Conservation (phyloP, 2,888 invertebrate genomes). For the Andrena trimmerana region DNA sequence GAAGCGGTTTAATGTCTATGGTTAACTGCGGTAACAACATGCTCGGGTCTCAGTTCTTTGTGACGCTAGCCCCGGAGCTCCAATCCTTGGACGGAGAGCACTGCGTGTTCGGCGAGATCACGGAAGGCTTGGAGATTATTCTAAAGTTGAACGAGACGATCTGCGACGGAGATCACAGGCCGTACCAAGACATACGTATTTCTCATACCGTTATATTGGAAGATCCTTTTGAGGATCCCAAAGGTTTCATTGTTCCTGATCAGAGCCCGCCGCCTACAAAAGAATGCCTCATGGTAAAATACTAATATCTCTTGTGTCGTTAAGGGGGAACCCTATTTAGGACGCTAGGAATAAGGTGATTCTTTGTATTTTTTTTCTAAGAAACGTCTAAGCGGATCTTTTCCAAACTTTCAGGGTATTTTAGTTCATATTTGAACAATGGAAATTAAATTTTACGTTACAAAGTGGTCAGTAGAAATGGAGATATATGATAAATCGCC, state of each 20-base stretch:
- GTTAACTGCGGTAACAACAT: slow-evolving; percentile 96
- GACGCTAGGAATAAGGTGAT: too few relatives aligned
- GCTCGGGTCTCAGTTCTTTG: slow-evolving; percentile 97
- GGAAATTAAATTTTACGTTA: too few relatives aligned
- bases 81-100: slow-evolving; percentile 96
- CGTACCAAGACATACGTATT: slow-evolving; percentile 97
- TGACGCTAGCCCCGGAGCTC: slow-evolving; percentile 95
- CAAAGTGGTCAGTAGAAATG: too few relatives aligned
- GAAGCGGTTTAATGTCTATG: slow-evolving; percentile 95
- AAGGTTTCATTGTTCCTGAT: slow-evolving; percentile 91
- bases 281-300: slow-evolving; percentile 88
- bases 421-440: too few relatives aligned
- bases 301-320: accelerated
- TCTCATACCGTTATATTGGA: slow-evolving; percentile 98
- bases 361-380: too few relatives aligned
- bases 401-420: too few relatives aligned
- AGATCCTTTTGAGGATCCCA: slow-evolving; percentile 97
- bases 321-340: too few relatives aligned
- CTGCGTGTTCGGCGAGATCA: slow-evolving; percentile 98
- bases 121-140: slow-evolving; percentile 95
- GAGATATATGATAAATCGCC: too few relatives aligned
- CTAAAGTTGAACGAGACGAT: slow-evolving; percentile 97
- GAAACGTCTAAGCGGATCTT: too few relatives aligned
- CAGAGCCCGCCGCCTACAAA: slow-evolving; percentile 95
- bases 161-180: slow-evolving; percentile 95